Base-by-base conservation (phyloP, 1,140 invertebrate genomes). In the Bombus confusus region DNA sequence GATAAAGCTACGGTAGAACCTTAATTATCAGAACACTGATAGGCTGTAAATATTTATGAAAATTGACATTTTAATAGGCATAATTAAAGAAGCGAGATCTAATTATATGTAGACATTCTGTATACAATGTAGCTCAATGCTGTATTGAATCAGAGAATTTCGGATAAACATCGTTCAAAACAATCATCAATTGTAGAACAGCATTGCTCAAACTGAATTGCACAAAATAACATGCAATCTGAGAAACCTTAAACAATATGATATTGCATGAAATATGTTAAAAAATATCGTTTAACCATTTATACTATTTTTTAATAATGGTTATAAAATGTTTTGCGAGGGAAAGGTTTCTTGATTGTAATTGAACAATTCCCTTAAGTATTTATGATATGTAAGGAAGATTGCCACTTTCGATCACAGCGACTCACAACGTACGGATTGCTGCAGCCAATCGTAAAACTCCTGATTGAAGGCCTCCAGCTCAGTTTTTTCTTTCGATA, bases 391-490 rank as follows among this genome's bases (percentile, higher is more conserved):
- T 18, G 9, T 59, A 80, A 72, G 28, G 76, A 80, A 80, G 43
- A 52, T 69, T 84, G 62, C 71, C 62, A 87, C 66, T 85, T 71
- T 68, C 47, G 47, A 79, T 87, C 79, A 73, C n/a, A 80, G 83
- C 78, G 77, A 92, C 86, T 89, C 75, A 91, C 83, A 86, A 92
- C 91, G 82, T 93, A 94, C 93, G 59, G 88, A 92, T 90, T 91
- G 80, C 81, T 86, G 85, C 91, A 97, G 95, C 96, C 96, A 97
- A 57, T 94, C 89, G 92, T 94, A 96, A 37, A 96, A 92, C 71
- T 96, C 95, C 79, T 94, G 95, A 78, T 96, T 95, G 86, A 96
- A 96, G 72, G 92, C 94, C 4, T 94, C 90, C 57, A 96, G 93
- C 74, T 95, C 94, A 1, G 85, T 76, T 81, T 90, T 85, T 59